Percentiles rank a stretch among this genome's conserved stretches.
Evolutionary conservation across 2,888 invertebrate genomes (phyloP).

Genomic region (Hedya salicella): DNA sequence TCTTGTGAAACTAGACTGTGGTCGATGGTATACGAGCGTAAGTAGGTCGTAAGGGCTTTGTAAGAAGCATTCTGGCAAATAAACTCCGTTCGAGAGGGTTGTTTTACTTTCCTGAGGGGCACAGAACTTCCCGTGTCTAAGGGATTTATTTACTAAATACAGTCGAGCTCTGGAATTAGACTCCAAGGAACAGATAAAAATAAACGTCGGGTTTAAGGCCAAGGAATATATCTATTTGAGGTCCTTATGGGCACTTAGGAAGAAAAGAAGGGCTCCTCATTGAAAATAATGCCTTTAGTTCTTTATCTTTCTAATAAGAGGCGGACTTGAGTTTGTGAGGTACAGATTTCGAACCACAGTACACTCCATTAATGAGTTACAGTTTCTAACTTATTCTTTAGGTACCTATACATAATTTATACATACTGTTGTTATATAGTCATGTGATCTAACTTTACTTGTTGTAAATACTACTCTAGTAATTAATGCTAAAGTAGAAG

Average conservation of each 20-base stretch:
- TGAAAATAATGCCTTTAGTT: background rate
- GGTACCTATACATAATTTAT: too few relatives aligned
- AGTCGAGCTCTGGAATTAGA: slow-evolving; percentile 21
- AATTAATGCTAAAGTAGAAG: too few relatives aligned
- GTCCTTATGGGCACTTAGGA: background rate
- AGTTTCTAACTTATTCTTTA: too few relatives aligned
- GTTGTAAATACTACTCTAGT: too few relatives aligned
- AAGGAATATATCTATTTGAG: background rate
- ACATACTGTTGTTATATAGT: too few relatives aligned
- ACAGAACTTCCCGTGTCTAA: slow-evolving; percentile 17
- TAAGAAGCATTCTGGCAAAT: slow-evolving; percentile 34
- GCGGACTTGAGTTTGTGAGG: too few relatives aligned
- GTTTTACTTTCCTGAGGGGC: slow-evolving; percentile 31
- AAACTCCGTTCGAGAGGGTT: slow-evolving; percentile 39
- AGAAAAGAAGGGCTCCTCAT: background rate
- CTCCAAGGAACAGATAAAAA: background rate
- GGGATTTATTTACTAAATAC: slow-evolving; percentile 38
- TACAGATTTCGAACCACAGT: too few relatives aligned
- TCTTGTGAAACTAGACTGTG: background rate
- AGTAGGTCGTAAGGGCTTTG: slow-evolving; percentile 37
- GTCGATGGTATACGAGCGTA: slow-evolving; percentile 12
- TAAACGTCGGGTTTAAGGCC: background rate
- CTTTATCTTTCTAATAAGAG: background rate
- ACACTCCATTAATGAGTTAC: too few relatives aligned
- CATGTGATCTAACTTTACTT: too few relatives aligned